Conservation (phyloP, 2,888 invertebrate genomes). For the Dorcus hopei region DNA sequence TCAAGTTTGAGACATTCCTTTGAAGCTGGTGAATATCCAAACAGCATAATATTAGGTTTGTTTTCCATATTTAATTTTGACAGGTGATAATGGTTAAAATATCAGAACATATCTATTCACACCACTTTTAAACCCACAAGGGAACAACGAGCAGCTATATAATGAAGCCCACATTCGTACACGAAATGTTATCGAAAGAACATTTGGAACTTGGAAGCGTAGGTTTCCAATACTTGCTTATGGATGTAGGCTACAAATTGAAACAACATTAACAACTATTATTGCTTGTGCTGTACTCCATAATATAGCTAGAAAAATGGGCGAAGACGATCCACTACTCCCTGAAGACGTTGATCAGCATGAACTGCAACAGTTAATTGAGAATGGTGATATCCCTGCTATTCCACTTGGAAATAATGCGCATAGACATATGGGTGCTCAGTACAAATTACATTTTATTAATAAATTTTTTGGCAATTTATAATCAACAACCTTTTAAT, state of each 20-base stretch:
- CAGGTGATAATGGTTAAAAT: neutral
- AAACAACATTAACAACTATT: neutral
- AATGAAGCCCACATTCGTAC: neutral
- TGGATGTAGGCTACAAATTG: neutral
- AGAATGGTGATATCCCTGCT: neutral
- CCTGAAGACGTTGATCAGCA: neutral
- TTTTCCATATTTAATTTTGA: neutral
- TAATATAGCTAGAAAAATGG: neutral
- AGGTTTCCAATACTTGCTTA: neutral
- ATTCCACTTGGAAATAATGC: no score
- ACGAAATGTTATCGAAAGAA: neutral
- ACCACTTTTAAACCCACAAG: neutral
- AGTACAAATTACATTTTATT: no score
- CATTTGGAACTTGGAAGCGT: neutral
- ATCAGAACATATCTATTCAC: neutral
- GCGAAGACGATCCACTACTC: neutral
- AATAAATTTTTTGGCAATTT: no score
- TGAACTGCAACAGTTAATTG: neutral
- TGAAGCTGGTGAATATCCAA: no score
- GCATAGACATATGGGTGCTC: no score
- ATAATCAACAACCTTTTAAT: no score
- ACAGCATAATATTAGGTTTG: neutral
- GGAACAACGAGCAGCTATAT: neutral
- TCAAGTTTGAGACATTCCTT: no score
- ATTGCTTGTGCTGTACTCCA: neutral